These are phyloP conservation scores for Mesorhabditis belari DNA, from an alignment of 2,888 invertebrate species.

Conservation along the genomic window DNA sequence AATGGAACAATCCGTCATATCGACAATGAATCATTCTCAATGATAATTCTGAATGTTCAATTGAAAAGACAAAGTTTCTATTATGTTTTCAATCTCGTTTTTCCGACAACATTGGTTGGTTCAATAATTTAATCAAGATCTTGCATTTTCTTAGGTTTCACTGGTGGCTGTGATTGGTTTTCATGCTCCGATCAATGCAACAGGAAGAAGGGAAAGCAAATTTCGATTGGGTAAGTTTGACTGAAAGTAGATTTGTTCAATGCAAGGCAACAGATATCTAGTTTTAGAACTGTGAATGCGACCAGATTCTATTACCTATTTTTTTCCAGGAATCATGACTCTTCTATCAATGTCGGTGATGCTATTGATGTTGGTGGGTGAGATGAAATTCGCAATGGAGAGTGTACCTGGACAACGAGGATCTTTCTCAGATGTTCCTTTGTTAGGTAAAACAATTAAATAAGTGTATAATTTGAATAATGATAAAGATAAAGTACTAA, in stretches of 20 bases:
- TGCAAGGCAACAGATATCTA: not conserved
- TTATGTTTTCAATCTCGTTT: conserved; percentile 59
- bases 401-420: conserved; percentile 50
- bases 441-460: conserved; percentile 54
- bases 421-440: conserved; percentile 57
- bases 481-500: not conserved
- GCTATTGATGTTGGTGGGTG: conserved; percentile 58
- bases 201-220: conserved; percentile 51
- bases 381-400: conserved; percentile 55
- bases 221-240: conserved; percentile 52
- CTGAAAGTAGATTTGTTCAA: too few relatives aligned
- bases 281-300: too few relatives aligned
- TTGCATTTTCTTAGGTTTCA: conserved; percentile 51
- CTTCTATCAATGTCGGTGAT: conserved; percentile 58
- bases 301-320: too few relatives aligned
- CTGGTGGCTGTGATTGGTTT: conserved; percentile 59
- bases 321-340: conserved; percentile 55
- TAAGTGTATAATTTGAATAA: not conserved
- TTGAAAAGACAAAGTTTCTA: conserved; percentile 56
- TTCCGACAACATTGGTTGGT: conserved; percentile 57
- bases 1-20: conserved; percentile 43
- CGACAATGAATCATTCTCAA: conserved; percentile 46
- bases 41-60: conserved; percentile 40
- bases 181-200: conserved; percentile 58
- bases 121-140: not conserved